These are phyloP conservation scores for Styela plicata DNA, from an alignment of 23 tunicate genomes.

Conservation along the genomic window DNA sequence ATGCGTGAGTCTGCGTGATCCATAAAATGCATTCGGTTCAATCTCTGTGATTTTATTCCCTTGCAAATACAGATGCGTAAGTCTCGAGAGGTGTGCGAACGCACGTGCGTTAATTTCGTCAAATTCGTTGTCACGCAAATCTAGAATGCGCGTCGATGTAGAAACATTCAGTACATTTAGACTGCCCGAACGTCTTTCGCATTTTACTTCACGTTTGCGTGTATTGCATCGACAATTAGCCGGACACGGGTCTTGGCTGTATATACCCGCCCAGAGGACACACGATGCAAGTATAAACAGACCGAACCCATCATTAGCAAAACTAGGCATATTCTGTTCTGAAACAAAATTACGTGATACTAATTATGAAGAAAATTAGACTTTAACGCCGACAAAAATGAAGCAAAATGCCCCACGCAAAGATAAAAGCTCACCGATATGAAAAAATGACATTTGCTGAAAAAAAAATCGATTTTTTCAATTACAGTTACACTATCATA, in stretches of 20 bases:
- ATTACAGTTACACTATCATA: too few species aligned
- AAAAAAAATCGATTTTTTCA: too few species aligned
- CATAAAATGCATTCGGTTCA: slow-evolving; percentile 24
- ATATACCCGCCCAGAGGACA: not conserved
- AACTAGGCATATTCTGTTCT: too few species aligned
- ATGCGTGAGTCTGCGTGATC: slow-evolving; percentile 20
- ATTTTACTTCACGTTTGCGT: slow-evolving; percentile 18
- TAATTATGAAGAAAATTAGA: too few species aligned
- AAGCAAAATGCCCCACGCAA: too few species aligned
- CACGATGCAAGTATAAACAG: not conserved
- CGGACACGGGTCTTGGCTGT: slow-evolving; percentile 29
- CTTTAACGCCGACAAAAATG: too few species aligned
- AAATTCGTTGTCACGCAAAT: slow-evolving; percentile 25
- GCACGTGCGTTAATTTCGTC: slow-evolving; percentile 1
- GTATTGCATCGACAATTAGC: slow-evolving; percentile 26
- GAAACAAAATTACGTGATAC: too few species aligned
- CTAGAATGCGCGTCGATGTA: slow-evolving; percentile 25
- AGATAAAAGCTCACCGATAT: too few species aligned
- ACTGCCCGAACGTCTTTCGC: not conserved
- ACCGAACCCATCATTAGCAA: too few species aligned
- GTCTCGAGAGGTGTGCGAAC: slow-evolving; percentile 9
- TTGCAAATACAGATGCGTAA: slow-evolving; percentile 19
- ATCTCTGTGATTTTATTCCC: slow-evolving; percentile 29
- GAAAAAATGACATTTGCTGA: too few species aligned
- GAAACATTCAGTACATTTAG: slow-evolving; percentile 10